A percentile compares a stretch with the other conserved stretches of the same genome.
phyloP scores from a whole-genome alignment of 2,888 invertebrate species.

The Drosophila atripex region DNA sequence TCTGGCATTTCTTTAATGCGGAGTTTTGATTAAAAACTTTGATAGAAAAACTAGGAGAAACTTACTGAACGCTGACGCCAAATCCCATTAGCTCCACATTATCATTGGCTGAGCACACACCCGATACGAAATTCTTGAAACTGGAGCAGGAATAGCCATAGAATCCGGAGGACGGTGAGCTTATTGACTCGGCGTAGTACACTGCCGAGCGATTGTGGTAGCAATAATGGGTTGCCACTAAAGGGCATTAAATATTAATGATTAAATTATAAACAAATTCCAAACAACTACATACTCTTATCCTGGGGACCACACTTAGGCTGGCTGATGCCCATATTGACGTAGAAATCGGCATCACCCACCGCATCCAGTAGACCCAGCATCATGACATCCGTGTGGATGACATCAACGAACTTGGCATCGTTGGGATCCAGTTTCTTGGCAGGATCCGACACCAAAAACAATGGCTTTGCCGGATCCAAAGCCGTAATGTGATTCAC shows the following conservation, averaged over 20 bases:
- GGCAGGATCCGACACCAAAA: slow-evolving; percentile 83
- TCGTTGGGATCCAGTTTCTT: slow-evolving; percentile 85
- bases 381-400: slow-evolving; percentile 86
- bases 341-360: slow-evolving; percentile 86
- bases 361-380: slow-evolving; percentile 85
- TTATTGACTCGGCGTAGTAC: slow-evolving; percentile 86
- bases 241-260: background rate
- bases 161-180: slow-evolving; percentile 84
- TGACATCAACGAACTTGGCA: slow-evolving; percentile 87
- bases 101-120: slow-evolving; percentile 82
- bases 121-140: slow-evolving; percentile 84
- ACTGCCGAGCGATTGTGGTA: slow-evolving; percentile 86
- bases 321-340: slow-evolving; percentile 86
- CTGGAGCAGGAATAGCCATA: slow-evolving; percentile 84
- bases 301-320: slow-evolving; percentile 85
- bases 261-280: background rate
- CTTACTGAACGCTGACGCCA: slow-evolving; percentile 76
- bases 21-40: rapidly evolving
- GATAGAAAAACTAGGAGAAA: rapidly evolving
- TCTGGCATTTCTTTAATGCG: slow-evolving; percentile 44
- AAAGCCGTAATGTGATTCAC: slow-evolving; percentile 85
- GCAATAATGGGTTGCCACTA: slow-evolving; percentile 82
- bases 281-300: background rate
- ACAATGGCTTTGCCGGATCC: slow-evolving; percentile 87
- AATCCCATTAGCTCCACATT: slow-evolving; percentile 85